These are phyloP conservation scores for Cephalophus harveyi DNA, from an alignment of 2,113 vertebrate genomes.

Conservation along the genomic window DNA sequence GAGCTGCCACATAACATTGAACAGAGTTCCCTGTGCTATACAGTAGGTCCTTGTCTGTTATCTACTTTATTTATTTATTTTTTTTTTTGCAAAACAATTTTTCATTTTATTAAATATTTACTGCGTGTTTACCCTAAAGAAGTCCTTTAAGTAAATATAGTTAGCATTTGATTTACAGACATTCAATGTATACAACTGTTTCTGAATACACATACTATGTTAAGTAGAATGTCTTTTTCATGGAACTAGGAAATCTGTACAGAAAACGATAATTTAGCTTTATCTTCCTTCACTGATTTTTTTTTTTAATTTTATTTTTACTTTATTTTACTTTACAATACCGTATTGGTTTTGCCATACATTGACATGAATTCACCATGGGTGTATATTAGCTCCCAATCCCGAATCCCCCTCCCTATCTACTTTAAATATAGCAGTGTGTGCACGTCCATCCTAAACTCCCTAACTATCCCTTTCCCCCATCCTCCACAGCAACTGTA, in stretches of 20 bases:
- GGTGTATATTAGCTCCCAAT: no score
- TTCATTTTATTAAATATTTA: no score
- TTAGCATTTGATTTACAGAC: conserved; percentile 36
- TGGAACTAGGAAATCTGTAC: neutral
- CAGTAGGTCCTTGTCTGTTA: neutral
- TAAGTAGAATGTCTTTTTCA: neutral
- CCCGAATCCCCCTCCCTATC: no score
- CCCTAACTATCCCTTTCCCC: neutral
- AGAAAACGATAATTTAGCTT: no score
- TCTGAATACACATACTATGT: neutral
- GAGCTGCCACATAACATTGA: neutral
- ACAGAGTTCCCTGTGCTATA: neutral
- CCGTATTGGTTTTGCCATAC: no score
- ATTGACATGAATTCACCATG: no score
- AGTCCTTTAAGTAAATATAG: conserved; percentile 35
- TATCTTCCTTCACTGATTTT: neutral
- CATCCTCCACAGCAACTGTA: neutral
- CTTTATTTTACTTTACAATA: no score
- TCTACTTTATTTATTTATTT: no score
- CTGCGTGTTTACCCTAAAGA: no score
- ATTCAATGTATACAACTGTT: neutral
- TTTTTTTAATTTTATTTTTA: no score
- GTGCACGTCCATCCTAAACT: neutral
- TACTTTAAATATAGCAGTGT: neutral
- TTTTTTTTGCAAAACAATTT: no score